Percentiles rank a stretch among this genome's conserved stretches.
Conservation (phyloP, 2,113 vertebrate genomes). For the Leptosomus discolor region DNA sequence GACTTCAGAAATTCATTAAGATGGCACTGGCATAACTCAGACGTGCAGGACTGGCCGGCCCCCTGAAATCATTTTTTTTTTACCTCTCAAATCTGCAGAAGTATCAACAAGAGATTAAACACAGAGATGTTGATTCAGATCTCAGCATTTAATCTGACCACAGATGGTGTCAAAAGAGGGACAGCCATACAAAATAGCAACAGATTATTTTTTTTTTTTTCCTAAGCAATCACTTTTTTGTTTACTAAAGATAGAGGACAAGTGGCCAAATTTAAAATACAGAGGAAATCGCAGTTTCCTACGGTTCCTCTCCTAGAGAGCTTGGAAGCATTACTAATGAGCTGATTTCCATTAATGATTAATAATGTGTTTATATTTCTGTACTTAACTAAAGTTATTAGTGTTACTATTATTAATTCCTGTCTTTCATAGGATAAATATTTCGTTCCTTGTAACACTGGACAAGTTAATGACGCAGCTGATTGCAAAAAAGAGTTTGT, state of each 20-base stretch:
- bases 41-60: not conserved
- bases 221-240: not conserved
- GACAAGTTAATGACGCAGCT: not conserved
- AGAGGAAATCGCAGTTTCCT: not conserved
- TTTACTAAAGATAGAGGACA: not conserved
- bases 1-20: not conserved
- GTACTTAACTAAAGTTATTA: not conserved
- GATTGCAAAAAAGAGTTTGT: not conserved
- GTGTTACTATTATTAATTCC: not conserved
- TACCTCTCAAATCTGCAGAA: not conserved
- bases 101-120: not conserved
- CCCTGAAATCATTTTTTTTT: not conserved
- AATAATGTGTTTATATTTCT: not conserved
- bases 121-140: not conserved
- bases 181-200: not conserved
- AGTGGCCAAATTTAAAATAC: not conserved
- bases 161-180: slow-evolving; percentile 37
- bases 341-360: not conserved
- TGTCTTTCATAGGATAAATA: not conserved
- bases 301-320: not conserved
- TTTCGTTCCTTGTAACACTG: not conserved
- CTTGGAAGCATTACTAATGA: not conserved
- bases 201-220: not conserved
- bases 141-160: slow-evolving; percentile 21
- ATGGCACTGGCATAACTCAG: not conserved